Evolutionary conservation across 1,140 invertebrate genomes (phyloP), one percentile per base, ranked within the genome.

Genomic region (Gerris buenoi): DNA sequence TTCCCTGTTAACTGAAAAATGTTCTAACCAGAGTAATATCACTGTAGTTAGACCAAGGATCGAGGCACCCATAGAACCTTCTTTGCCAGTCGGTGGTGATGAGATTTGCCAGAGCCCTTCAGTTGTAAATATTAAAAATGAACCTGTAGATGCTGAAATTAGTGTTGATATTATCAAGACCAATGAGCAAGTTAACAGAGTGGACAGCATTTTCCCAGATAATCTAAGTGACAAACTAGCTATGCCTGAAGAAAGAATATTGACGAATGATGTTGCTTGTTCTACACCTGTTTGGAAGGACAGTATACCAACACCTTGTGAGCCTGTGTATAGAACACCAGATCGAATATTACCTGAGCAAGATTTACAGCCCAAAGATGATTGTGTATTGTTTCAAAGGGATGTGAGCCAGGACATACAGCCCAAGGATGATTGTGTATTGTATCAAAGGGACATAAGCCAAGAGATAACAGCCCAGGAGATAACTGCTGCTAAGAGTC

Each of bases 131-230:
- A 63, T 60, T 10, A 62, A 63, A 13, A 57, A 60, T 22, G 61
- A 67, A 56, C 27, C 28, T 63, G 15, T 10, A 15, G 13, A 57
- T 2, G 60, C 33, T 63, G 66, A 67, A 2, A 66, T 59, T 10
- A 28, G 65, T 27, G 57, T 27, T 26, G 63, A 68, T 58, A 18
- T 2, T n/a, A 25, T 3, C 2, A 5, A 59, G 63, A 33, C 46
- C 15, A 61, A 15, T 57, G 58, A 66, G 2, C 29, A 58, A n/a
- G 46, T 57, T 2, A 58, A 65, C 57, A 25, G 58, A 10, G 64
- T 65, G 23, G 27, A 61, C 29, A 63, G 59, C n/a, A 18, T 33
- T 28, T 67, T 22, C 25, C n/a, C 23, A n/a, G n/a, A n/a, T n/a
- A n/a, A n/a, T n/a, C n/a, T n/a, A n/a, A n/a, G n/a, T n/a, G n/a